phyloP scores from a whole-genome alignment of 2,113 vertebrate species.

The Halichoerus grypus region DNA sequence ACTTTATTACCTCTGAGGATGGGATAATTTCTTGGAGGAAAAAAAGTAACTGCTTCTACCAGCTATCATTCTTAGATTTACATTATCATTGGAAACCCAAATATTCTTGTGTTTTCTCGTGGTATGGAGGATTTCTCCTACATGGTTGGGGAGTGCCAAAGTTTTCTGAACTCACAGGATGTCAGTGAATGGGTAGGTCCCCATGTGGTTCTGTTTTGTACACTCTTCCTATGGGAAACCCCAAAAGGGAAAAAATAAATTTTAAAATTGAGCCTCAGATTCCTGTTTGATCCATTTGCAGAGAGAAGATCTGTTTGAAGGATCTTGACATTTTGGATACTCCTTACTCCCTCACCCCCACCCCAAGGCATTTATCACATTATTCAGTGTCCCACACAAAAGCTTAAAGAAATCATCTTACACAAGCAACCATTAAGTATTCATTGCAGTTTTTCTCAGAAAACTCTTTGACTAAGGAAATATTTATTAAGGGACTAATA shows the following conservation, averaged over 20 bases:
- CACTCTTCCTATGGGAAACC: neutral
- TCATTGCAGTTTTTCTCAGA: neutral
- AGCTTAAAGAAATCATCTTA: neutral
- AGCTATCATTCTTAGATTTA: neutral
- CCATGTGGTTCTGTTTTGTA: neutral
- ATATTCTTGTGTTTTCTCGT: neutral
- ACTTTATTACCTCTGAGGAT: neutral
- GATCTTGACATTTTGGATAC: neutral
- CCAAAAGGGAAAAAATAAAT: neutral
- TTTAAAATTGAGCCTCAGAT: neutral
- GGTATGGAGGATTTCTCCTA: neutral
- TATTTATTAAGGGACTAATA: neutral
- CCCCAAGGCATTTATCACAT: neutral
- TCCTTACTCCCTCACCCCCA: neutral
- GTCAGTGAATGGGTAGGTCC: neutral
- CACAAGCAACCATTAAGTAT: neutral
- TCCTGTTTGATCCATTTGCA: neutral
- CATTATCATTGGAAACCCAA: neutral
- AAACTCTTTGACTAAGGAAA: neutral
- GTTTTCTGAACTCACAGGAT: neutral
- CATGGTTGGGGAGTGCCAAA: rapidly evolving
- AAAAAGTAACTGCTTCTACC: neutral
- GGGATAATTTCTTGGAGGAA: neutral
- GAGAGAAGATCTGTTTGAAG: neutral
- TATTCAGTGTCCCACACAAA: neutral